These are phyloP conservation scores for Tricholaema leucomelas DNA, from an alignment of 2,113 vertebrate genomes.

Conservation along the genomic window DNA sequence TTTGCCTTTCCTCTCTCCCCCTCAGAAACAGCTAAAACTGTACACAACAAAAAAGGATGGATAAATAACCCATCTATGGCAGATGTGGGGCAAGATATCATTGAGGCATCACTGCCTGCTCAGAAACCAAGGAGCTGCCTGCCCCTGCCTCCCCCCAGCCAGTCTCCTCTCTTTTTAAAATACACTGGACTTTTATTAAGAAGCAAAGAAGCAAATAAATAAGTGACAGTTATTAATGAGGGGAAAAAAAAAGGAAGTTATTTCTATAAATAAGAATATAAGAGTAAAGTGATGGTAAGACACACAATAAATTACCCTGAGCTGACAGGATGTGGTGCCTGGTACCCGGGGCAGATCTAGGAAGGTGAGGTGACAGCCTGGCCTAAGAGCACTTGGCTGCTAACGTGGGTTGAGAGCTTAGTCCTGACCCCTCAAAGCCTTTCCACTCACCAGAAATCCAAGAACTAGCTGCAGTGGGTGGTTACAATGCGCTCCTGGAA, in stretches of 20 bases:
- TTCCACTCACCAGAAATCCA: neutral
- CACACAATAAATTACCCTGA: slow-evolving; percentile 27
- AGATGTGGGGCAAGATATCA: neutral
- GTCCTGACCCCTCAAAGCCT: neutral
- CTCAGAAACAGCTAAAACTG: neutral
- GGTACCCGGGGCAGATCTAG: neutral
- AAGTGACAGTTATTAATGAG: neutral
- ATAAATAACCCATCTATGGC: neutral
- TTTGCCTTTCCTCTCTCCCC: neutral
- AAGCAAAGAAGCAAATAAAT: slow-evolving; percentile 41
- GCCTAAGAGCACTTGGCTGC: neutral
- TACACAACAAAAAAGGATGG: neutral
- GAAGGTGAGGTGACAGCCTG: neutral
- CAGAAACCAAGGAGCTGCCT: neutral
- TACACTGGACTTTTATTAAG: neutral
- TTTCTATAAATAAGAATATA: slow-evolving; percentile 50
- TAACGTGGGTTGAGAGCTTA: neutral
- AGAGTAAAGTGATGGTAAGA: slow-evolving; percentile 18
- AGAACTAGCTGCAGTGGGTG: neutral
- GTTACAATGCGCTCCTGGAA: neutral
- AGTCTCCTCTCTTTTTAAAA: neutral
- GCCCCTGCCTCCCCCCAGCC: neutral
- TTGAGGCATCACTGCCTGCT: neutral
- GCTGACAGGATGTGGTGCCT: fast-evolving
- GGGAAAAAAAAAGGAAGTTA: neutral